Evolutionary conservation across 2,888 invertebrate genomes (phyloP), one percentile per base, ranked within the genome.

Genomic region (Rotaria socialis): DNA sequence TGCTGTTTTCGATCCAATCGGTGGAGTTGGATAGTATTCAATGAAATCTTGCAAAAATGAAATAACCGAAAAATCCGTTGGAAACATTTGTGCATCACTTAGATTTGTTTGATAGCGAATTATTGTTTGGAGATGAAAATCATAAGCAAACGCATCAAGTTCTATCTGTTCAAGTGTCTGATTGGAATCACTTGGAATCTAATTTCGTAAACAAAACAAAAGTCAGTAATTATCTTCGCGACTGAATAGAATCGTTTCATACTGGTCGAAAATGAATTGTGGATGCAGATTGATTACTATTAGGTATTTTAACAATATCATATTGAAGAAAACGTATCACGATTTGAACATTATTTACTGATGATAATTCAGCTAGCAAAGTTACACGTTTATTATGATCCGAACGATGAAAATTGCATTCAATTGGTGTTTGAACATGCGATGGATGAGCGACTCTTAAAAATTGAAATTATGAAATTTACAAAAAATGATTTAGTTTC

Each of bases 121-220:
- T n/a, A 80, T 80, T 43, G 80, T 80, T 80, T 80, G 80, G 10
- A 80, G 80, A 80, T 80, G 80, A 80, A 80, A 80, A 22, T 80
- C 80, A 80, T 80, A 80, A 22, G 14, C 24, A 80, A 80, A 47
- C 47, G 80, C 47, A 43, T 80, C 47, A 10, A 80, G 41, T 19
- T 80, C 80, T 1, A 11, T 8, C 47, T 80, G 80, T 47, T 80
- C 80, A 19, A 47, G 43, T 4, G 14, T 35, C 14, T 3, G 35
- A 35, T 6, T 35, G 35, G 35, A 16, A 35, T 35, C 67, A 35
- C 35, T 35, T 3, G 67, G 24, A 8, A 35, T 67, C 67, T 67
- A 67, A 27, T 27, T 67, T 27, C 14, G 16, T 3, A 19, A 16
- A 35, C 35, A 14, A 27, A 67, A 67, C 4, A 35, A 35, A 55